Conservation (phyloP, 2,797 vertebrate species). For the Graptemys geographica region DNA sequence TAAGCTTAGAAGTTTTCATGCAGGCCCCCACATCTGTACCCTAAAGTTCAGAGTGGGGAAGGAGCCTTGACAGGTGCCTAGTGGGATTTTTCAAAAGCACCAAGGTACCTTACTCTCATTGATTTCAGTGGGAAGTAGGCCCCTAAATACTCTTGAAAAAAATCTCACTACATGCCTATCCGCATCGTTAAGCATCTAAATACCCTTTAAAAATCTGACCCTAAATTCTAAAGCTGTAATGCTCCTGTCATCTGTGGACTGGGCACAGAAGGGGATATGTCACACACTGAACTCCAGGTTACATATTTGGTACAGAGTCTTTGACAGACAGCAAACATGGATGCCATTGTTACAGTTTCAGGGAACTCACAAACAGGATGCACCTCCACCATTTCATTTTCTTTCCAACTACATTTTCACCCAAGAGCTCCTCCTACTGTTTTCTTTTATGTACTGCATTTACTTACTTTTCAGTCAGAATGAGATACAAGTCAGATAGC, state of each 20-base stretch:
- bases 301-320: not conserved
- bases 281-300: not conserved
- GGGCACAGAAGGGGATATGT: not conserved
- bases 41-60: too few relatives aligned
- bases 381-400: not conserved
- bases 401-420: not conserved
- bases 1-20: too few relatives aligned
- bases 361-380: not conserved
- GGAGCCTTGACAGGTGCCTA: too few relatives aligned
- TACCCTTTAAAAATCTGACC: not conserved
- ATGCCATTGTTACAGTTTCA: not conserved
- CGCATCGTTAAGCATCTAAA: not conserved
- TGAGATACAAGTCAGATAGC: conserved; percentile 43
- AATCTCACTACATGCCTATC: not conserved
- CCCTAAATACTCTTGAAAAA: not conserved
- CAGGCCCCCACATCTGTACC: too few relatives aligned
- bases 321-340: not conserved
- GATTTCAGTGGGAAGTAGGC: not conserved
- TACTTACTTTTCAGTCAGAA: conserved; percentile 43
- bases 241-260: not conserved
- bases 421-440: conserved; percentile 1
- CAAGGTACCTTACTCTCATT: not conserved
- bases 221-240: not conserved
- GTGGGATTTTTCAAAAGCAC: too few relatives aligned
- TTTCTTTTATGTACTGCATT: conserved; percentile 30